Evolutionary conservation across 1,140 invertebrate genomes (phyloP).

Genomic region (Physella acuta): DNA sequence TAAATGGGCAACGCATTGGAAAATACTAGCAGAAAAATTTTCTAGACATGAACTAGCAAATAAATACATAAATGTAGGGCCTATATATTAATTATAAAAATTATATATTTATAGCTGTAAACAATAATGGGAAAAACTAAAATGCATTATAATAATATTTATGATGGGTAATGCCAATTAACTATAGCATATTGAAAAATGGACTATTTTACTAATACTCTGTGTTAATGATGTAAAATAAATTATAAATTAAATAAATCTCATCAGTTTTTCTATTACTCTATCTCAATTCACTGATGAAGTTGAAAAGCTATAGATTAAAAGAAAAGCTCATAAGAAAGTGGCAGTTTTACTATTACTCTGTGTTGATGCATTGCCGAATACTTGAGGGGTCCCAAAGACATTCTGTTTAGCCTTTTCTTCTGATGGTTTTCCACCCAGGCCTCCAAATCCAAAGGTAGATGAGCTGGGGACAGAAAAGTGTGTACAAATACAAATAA

Average conservation of each 20-base stretch:
- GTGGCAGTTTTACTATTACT: conserved; percentile 18
- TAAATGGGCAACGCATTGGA: not conserved
- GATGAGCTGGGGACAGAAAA: conserved; percentile 22
- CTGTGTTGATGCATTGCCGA: conserved; percentile 24
- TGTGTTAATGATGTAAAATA: too few species aligned
- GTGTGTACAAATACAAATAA: not conserved
- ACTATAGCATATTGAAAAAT: too few species aligned
- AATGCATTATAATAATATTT: too few species aligned
- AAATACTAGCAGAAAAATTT: not conserved
- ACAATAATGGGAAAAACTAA: too few species aligned
- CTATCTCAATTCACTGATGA: too few species aligned
- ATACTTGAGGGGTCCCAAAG: conserved; percentile 47
- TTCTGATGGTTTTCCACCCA: conserved; percentile 56
- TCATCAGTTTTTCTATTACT: too few species aligned
- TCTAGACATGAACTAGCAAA: not conserved
- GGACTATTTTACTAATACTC: too few species aligned
- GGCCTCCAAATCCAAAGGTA: conserved; percentile 47
- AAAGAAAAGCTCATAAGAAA: too few species aligned
- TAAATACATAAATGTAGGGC: not conserved
- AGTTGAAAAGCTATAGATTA: too few species aligned
- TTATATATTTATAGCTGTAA: not conserved
- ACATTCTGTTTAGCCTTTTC: conserved; percentile 59
- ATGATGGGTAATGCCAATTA: too few species aligned
- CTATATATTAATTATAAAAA: not conserved
- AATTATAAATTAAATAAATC: too few species aligned